These are phyloP conservation scores for Luscinia luscinia DNA, from an alignment of 2,797 vertebrate genomes.

Conservation along the genomic window DNA sequence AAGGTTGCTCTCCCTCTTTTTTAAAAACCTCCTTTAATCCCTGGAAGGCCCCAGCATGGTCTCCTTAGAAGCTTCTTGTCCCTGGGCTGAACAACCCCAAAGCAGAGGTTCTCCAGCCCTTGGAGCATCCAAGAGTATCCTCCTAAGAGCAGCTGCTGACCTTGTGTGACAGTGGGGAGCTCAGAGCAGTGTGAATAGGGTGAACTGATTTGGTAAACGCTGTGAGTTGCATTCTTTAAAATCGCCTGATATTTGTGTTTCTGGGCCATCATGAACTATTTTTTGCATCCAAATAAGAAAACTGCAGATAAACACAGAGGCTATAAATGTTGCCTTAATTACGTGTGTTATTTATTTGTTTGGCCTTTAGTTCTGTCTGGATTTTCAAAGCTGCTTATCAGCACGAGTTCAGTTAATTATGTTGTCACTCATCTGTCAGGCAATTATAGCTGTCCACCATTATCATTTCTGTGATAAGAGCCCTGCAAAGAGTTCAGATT, in stretches of 20 bases:
- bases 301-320: background rate
- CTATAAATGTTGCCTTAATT: background rate
- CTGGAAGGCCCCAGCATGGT: background rate
- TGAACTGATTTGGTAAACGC: background rate
- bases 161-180: background rate
- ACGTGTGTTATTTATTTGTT: background rate
- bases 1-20: background rate
- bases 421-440: background rate
- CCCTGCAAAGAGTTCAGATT: background rate
- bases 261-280: background rate
- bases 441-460: background rate
- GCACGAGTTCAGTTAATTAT: slow-evolving; percentile 12
- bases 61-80: background rate
- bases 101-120: background rate
- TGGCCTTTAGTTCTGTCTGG: slow-evolving; percentile 20
- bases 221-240: background rate
- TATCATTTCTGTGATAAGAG: background rate
- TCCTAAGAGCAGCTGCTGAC: background rate
- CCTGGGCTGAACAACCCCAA: background rate
- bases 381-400: slow-evolving; percentile 25
- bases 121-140: background rate
- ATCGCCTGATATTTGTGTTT: background rate
- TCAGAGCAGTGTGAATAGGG: background rate
- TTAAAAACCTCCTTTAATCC: background rate
- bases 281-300: background rate